Percentiles rank a stretch among this genome's conserved stretches.
phyloP scores from a whole-genome alignment of 2,888 invertebrate genomes.

The Scaptomyza flava region DNA sequence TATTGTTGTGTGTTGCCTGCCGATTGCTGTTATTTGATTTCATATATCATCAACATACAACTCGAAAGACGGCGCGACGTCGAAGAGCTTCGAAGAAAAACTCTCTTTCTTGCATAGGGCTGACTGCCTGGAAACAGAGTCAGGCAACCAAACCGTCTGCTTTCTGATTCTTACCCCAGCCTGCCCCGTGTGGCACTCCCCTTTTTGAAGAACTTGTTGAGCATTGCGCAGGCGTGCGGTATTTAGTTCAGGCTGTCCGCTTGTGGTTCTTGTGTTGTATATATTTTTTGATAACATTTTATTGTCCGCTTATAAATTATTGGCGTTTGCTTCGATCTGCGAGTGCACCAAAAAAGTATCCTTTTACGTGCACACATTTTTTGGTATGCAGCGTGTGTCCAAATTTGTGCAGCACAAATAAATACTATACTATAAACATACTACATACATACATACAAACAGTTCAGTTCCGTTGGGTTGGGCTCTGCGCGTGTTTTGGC shows the following conservation, averaged over 20 bases:
- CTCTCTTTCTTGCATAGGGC: conserved; percentile 8
- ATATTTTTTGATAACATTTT: conserved; percentile 76
- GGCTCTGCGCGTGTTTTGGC: conserved; percentile 71
- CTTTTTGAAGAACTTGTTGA: conserved; percentile 53
- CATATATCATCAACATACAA: conserved; percentile 74
- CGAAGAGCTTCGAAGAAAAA: conserved; percentile 22
- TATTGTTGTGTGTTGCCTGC: conserved; percentile 47
- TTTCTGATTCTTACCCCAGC: not conserved
- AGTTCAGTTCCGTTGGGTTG: conserved; percentile 17
- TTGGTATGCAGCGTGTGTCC: conserved; percentile 78
- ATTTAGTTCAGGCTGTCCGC: conserved; percentile 80
- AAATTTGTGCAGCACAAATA: conserved; percentile 75
- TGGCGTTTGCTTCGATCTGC: conserved; percentile 66
- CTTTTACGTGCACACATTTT: conserved; percentile 71
- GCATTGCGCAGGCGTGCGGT: conserved; percentile 79
- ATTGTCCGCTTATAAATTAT: conserved; percentile 80
- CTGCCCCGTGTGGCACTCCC: not conserved
- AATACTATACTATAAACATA: conserved; percentile 55
- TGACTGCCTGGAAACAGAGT: not conserved
- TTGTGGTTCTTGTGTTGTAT: conserved; percentile 44
- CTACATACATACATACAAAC: not conserved
- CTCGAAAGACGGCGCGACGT: too few species aligned
- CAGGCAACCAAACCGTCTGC: not conserved
- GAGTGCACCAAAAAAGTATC: conserved; percentile 69
- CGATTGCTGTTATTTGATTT: conserved; percentile 80